Conservation (phyloP, 2,888 invertebrate genomes). For the Tipula lateralis region DNA sequence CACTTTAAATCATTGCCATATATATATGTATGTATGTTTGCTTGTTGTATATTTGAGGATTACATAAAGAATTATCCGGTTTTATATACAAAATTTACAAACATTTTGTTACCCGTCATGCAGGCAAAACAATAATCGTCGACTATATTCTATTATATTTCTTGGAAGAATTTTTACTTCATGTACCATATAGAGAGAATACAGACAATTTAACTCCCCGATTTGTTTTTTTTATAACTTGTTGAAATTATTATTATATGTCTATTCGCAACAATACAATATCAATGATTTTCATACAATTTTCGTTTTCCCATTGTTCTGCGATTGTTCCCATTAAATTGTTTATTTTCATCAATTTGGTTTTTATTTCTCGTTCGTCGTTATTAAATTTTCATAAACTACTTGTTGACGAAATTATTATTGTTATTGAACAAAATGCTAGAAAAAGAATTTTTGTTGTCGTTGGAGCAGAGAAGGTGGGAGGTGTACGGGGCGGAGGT, state of each 20-base stretch:
- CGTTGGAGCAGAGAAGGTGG: no score
- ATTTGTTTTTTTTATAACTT: background rate
- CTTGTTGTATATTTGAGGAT: no score
- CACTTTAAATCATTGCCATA: no score
- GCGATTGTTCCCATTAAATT: background rate
- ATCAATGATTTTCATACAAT: background rate
- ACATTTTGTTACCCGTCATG: background rate
- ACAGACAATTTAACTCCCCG: background rate
- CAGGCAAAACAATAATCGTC: background rate
- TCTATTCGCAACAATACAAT: background rate
- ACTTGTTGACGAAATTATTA: constrained; percentile 15
- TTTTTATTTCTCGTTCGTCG: background rate
- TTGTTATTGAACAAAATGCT: background rate
- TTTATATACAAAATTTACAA: background rate
- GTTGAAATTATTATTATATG: background rate
- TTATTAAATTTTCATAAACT: constrained; percentile 24
- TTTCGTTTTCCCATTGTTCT: background rate
- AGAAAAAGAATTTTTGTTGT: background rate
- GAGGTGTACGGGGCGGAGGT: background rate
- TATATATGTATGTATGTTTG: no score
- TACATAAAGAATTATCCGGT: no score
- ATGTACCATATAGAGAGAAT: no score
- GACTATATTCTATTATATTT: background rate
- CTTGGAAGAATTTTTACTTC: background rate
- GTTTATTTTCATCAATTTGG: constrained; percentile 9